phyloP scores from a whole-genome alignment of 2,797 vertebrate genomes.

The Urocyon cinereoargenteus region DNA sequence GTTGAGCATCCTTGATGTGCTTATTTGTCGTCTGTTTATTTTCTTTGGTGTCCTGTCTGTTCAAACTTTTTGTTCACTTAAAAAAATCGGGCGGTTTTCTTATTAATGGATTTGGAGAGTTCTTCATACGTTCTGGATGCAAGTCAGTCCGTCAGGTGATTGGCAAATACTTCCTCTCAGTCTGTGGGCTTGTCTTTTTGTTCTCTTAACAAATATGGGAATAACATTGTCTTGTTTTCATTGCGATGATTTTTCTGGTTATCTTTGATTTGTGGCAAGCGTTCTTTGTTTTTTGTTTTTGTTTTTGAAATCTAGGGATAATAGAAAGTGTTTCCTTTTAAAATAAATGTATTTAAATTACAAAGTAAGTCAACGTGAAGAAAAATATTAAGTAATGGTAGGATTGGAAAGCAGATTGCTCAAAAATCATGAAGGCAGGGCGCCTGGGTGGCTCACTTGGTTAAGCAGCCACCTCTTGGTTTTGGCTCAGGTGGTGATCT shows the following conservation, averaged over 20 bases:
- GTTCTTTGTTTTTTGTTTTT: neutral
- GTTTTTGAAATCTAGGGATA: neutral
- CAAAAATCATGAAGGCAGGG: neutral
- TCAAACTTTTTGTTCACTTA: neutral
- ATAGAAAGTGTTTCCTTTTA: slow-evolving; percentile 35
- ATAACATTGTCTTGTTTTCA: neutral
- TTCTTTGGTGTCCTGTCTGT: neutral
- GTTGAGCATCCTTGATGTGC: neutral
- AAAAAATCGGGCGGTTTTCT: neutral
- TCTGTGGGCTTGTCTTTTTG: neutral
- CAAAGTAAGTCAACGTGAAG: neutral
- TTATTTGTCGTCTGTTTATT: neutral
- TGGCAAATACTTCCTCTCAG: neutral
- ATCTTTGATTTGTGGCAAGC: neutral
- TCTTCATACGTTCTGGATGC: neutral
- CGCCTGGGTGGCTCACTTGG: neutral
- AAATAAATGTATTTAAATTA: slow-evolving; percentile 33
- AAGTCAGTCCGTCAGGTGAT: neutral
- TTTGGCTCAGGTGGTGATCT: neutral
- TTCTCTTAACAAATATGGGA: neutral
- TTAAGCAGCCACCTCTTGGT: neutral
- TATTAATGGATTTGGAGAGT: neutral
- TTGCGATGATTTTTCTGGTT: neutral
- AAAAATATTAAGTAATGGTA: neutral
- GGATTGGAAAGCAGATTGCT: neutral